phyloP scores from a whole-genome alignment of 2,888 invertebrate genomes.

The Serripes groenlandicus region DNA sequence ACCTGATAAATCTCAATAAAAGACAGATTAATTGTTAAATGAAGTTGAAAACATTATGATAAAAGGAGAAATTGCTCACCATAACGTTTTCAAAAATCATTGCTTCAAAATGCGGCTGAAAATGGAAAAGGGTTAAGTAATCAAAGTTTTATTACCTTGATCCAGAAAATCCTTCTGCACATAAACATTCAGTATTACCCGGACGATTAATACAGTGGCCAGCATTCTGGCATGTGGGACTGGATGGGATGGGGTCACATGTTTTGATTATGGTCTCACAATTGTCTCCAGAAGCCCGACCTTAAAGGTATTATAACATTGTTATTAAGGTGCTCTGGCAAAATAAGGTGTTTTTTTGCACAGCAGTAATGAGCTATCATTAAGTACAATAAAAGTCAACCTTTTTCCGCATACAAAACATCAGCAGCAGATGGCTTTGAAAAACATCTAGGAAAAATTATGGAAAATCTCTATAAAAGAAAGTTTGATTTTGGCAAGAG shows the following conservation, averaged over 20 bases:
- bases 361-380: too few species aligned
- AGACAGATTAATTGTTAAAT: too few species aligned
- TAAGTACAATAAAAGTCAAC: too few species aligned
- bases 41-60: neutral
- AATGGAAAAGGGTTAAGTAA: neutral
- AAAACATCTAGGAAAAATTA: too few species aligned
- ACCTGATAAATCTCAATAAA: too few species aligned
- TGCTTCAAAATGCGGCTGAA: neutral
- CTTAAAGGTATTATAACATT: too few species aligned
- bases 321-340: too few species aligned
- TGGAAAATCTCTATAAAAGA: too few species aligned
- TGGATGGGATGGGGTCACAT: conserved; percentile 88
- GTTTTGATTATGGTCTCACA: conserved; percentile 91
- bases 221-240: conserved; percentile 96
- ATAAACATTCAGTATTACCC: conserved; percentile 97
- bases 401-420: too few species aligned
- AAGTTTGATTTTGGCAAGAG: too few species aligned
- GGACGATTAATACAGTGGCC: conserved; percentile 97
- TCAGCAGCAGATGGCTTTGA: too few species aligned
- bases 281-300: conserved; percentile 57
- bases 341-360: neutral
- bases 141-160: conserved; percentile 58
- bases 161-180: conserved; percentile 97
- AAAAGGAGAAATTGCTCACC: neutral
- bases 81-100: neutral